These are phyloP conservation scores for Palaemon carinicauda DNA, from an alignment of 1,140 invertebrate species.

Conservation along the genomic window DNA sequence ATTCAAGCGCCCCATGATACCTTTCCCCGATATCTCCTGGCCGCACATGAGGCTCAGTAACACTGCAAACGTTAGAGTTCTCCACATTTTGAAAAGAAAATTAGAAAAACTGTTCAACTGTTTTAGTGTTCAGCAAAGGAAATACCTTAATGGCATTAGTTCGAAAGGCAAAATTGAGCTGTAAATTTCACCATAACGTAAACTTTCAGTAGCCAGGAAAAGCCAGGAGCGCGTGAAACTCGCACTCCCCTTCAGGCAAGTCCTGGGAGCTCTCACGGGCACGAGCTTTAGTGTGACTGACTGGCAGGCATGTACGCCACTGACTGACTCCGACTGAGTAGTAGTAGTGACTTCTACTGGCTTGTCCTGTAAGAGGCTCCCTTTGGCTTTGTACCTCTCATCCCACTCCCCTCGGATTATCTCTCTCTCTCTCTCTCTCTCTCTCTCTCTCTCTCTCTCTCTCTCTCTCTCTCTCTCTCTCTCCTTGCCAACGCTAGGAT, in stretches of 20 bases:
- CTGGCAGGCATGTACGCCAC: not conserved
- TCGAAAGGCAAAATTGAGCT: too few relatives aligned
- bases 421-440: not conserved
- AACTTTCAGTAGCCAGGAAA: not conserved
- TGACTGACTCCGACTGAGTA: too few relatives aligned
- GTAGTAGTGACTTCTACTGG: not conserved
- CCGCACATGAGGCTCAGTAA: slow-evolving; percentile 2
- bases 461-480: not conserved
- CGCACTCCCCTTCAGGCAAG: not conserved
- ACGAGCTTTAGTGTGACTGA: slow-evolving; percentile 5
- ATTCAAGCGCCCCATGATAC: slow-evolving; percentile 7
- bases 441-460: not conserved
- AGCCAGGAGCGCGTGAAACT: not conserved
- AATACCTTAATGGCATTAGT: too few relatives aligned
- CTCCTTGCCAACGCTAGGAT: not conserved
- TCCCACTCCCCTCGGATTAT: not conserved
- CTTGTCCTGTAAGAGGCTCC: not conserved
- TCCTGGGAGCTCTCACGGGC: not conserved
- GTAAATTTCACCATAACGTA: not conserved
- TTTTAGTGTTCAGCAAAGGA: too few relatives aligned
- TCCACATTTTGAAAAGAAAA: not conserved
- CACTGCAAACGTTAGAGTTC: not conserved
- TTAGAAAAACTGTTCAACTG: too few relatives aligned
- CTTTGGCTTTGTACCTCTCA: not conserved
- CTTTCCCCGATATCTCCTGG: not conserved